These are phyloP conservation scores for Rhingia campestris DNA, from an alignment of 2,888 invertebrate species.

Conservation along the genomic window DNA sequence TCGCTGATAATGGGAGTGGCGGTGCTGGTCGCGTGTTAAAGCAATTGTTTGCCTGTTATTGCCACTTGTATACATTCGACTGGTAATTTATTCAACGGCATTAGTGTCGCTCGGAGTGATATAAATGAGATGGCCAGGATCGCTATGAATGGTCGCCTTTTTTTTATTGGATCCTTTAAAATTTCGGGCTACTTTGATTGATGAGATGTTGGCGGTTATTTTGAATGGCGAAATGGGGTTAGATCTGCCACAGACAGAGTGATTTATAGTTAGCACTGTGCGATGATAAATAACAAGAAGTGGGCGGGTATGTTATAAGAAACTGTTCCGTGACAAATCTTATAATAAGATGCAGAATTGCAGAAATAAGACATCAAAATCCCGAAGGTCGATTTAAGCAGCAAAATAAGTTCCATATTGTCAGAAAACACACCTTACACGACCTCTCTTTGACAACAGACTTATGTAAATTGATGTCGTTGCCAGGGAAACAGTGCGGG, in stretches of 20 bases:
- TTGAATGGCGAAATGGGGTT: background rate
- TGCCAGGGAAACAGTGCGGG: too few relatives aligned
- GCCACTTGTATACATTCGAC: slow-evolving; percentile 61
- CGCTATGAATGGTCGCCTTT: slow-evolving; percentile 45
- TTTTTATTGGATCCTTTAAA: slow-evolving; percentile 31
- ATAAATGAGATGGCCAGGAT: slow-evolving; percentile 52
- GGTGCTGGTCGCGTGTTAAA: slow-evolving; percentile 13
- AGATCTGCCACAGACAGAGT: background rate
- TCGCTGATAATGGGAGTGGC: slow-evolving; percentile 9
- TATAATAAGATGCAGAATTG: too few relatives aligned
- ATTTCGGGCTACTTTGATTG: slow-evolving; percentile 6
- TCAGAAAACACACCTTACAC: too few relatives aligned
- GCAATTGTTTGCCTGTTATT: slow-evolving; percentile 66
- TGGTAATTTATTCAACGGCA: slow-evolving; percentile 69
- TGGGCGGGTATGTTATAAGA: too few relatives aligned
- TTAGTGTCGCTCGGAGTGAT: slow-evolving; percentile 54
- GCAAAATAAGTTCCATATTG: too few relatives aligned
- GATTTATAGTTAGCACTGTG: too few relatives aligned
- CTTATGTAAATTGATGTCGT: too few relatives aligned
- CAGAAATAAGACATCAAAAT: too few relatives aligned
- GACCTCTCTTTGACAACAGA: too few relatives aligned
- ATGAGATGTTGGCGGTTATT: background rate
- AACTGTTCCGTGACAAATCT: too few relatives aligned
- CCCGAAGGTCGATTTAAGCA: too few relatives aligned
- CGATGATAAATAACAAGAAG: too few relatives aligned